A percentile compares a stretch with the other conserved stretches of the same genome.
phyloP scores from a whole-genome alignment of 2,797 vertebrate genomes.

The Xiphorhynchus erythropygius region DNA sequence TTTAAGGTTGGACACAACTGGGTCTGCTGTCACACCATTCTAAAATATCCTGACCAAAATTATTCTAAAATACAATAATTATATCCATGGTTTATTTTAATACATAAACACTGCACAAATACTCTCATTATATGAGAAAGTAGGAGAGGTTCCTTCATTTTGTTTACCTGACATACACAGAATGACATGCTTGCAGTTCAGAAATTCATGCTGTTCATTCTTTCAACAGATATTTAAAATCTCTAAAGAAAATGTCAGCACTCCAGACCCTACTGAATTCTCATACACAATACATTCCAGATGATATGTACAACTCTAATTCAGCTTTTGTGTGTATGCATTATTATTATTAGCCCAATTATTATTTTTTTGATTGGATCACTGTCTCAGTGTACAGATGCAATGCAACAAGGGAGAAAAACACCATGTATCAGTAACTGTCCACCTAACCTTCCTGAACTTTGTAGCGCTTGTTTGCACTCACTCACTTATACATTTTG shows the following conservation, averaged over 20 bases:
- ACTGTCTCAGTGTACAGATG: background rate
- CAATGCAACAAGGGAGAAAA: background rate
- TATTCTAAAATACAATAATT: constrained; percentile 10
- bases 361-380: background rate
- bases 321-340: background rate
- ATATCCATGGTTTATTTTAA: background rate
- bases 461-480: background rate
- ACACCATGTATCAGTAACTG: background rate
- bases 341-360: background rate
- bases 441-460: background rate
- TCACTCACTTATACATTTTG: background rate
- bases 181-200: background rate
- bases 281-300: background rate
- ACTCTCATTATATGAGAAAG: background rate
- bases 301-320: background rate
- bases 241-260: background rate
- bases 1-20: background rate
- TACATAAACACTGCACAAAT: background rate
- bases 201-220: background rate
- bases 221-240: background rate
- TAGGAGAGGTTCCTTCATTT: background rate
- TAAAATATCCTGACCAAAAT: constrained; percentile 6
- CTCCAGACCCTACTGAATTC: background rate
- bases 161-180: background rate
- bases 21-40: background rate